Evolutionary conservation across 2,797 vertebrate species (phyloP), one percentile per base, ranked within the genome.

Genomic region (Phataginus tricuspis): DNA sequence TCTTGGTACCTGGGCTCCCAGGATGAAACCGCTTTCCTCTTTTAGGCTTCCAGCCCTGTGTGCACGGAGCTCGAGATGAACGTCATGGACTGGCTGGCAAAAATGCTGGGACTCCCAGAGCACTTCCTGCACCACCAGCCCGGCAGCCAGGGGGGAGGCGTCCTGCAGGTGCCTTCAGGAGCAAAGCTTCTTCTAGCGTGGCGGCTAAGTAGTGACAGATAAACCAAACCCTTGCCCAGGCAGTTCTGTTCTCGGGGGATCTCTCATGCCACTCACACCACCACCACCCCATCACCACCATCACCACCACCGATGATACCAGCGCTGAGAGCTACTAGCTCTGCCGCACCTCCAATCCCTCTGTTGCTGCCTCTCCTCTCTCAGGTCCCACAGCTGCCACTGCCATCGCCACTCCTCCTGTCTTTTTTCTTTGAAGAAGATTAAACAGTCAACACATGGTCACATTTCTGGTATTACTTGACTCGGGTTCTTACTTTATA

Each of bases 61-160:
- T 99, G 99, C 95, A 99, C 99, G 18, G 99, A 99, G 91, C 97
- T 99, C 98, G 99, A 99, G 98, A 99, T 99, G 98, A 99, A 99
- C 37, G 98, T 99, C 91, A 99, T 99, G 99, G 99, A 99, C 97
- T 99, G 99, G 99, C 94, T 99, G 97, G 99, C 99, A 87, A 99
- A 99, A 98, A 99, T 99, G 86, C 98, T 99, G 90, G 99, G 99
- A 1, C 99, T 99, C 45, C 99, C 99, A 0, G 98, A 99, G 64
- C 99, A 99, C 96, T 99, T 99, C 97, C 98, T 99, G 63, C 99
- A 99, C 88, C 98, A 99, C 96, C 99, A 99, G 83, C 99, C 99
- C 0, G 57, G 99, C 88, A 99, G 99, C 97, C 98, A 97, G 53
- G 99, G 99, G 0, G 99, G 99, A 94, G 99, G 99, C 5, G 99